A percentile compares a stretch with the other conserved stretches of the same genome.
These are phyloP conservation scores for Trematomus bernacchii DNA, from an alignment of 2,797 vertebrate genomes.

Conservation along the genomic window DNA sequence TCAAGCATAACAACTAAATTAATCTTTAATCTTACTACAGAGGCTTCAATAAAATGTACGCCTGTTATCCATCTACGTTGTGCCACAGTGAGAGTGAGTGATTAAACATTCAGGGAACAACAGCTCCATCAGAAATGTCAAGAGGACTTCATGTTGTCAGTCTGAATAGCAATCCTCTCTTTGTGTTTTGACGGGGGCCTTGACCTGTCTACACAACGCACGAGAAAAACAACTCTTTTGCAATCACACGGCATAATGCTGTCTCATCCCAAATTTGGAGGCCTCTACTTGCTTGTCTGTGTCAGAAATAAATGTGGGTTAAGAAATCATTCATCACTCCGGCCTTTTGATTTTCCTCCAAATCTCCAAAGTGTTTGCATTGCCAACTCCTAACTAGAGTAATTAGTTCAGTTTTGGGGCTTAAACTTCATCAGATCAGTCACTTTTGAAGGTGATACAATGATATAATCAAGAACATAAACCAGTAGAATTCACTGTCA, in stretches of 20 bases:
- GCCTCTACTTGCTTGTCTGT: conserved; percentile 28
- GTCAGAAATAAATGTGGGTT: conserved; percentile 57
- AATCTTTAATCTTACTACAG: conserved; percentile 34
- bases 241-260: conserved; percentile 39
- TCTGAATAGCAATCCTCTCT: conserved; percentile 36
- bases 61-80: conserved; percentile 32
- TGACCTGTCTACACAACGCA: conserved; percentile 58
- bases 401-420: conserved; percentile 41
- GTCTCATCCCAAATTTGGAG: conserved; percentile 29
- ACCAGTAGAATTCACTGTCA: neutral
- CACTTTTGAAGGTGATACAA: conserved; percentile 14
- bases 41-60: conserved; percentile 32
- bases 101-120: conserved; percentile 63
- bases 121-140: conserved; percentile 68
- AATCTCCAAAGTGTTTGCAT: conserved; percentile 25
- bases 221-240: conserved; percentile 57
- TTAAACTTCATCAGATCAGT: conserved; percentile 12
- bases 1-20: conserved; percentile 27
- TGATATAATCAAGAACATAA: neutral
- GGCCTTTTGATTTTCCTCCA: conserved; percentile 56
- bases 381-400: conserved; percentile 48
- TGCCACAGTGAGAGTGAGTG: conserved; percentile 36
- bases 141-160: conserved; percentile 65
- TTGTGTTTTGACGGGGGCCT: conserved; percentile 50
- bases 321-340: conserved; percentile 45